phyloP scores from a whole-genome alignment of 1,140 invertebrate species.

The Zophobas atratus region DNA sequence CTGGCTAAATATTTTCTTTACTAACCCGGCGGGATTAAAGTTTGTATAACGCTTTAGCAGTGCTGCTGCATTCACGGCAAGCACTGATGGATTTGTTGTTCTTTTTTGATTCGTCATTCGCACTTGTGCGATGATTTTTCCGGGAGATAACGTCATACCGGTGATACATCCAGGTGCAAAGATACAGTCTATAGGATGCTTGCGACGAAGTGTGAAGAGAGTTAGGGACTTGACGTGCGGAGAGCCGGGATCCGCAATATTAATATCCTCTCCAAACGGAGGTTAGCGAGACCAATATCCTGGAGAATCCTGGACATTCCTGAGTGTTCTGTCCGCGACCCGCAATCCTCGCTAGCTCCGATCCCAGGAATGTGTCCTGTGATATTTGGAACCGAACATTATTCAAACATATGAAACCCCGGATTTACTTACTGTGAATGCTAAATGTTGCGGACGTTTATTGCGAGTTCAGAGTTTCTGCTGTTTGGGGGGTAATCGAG shows the following conservation, averaged over 20 bases:
- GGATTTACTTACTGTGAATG: conserved; percentile 53
- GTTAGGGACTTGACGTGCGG: conserved; percentile 1
- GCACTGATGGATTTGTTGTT: conserved; percentile 51
- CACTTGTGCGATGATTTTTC: conserved; percentile 25
- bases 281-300: conserved; percentile 58
- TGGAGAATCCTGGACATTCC: conserved; percentile 59
- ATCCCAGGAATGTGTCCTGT: conserved; percentile 56
- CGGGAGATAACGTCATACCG: too few species aligned
- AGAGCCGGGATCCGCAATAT: conserved; percentile 42
- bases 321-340: conserved; percentile 55
- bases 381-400: conserved; percentile 55
- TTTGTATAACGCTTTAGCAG: conserved; percentile 59
- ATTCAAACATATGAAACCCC: conserved; percentile 55
- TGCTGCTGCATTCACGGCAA: conserved; percentile 34
- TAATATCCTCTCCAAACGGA: conserved; percentile 52
- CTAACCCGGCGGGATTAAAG: conserved; percentile 67
- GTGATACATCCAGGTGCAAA: neutral
- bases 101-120: conserved; percentile 41
- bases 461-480: conserved; percentile 31
- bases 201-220: neutral
- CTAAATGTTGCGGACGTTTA: conserved; percentile 33
- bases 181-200: too few species aligned
- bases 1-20: conserved; percentile 68
- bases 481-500: too few species aligned
- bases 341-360: conserved; percentile 58